These are phyloP conservation scores for Ganaspis sp. DNA, from an alignment of 1,140 invertebrate genomes.

Conservation along the genomic window DNA sequence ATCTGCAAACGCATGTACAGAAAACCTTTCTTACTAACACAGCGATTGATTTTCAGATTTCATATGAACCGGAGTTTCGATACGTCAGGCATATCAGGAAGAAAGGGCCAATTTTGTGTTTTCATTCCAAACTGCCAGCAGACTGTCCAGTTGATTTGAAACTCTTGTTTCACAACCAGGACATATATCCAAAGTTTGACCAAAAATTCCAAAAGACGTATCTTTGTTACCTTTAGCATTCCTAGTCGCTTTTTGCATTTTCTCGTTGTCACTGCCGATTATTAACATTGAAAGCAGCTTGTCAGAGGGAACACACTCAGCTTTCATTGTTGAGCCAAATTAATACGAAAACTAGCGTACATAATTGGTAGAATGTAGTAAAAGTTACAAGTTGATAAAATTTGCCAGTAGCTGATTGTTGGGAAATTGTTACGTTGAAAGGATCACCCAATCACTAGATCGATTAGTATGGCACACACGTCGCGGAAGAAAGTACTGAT, in stretches of 20 bases:
- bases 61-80: background rate
- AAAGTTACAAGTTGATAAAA: background rate
- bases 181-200: background rate
- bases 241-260: background rate
- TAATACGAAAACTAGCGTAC: background rate
- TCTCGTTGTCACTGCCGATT: background rate
- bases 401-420: background rate
- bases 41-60: background rate
- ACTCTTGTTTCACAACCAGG: background rate
- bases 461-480: conserved; percentile 55
- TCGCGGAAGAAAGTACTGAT: conserved; percentile 81
- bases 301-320: background rate
- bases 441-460: background rate
- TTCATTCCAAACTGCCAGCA: background rate
- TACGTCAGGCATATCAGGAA: conserved; percentile 5
- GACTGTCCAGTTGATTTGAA: background rate
- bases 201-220: conserved; percentile 11
- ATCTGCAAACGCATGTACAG: background rate
- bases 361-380: background rate
- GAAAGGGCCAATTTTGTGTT: background rate
- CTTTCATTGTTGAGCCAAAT: background rate
- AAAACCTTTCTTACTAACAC: background rate
- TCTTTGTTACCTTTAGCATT: background rate
- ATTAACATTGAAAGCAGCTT: too few species aligned
- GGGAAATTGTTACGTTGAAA: background rate